Conservation (phyloP, 2,797 vertebrate species). For the Myiotriccus ornatus region DNA sequence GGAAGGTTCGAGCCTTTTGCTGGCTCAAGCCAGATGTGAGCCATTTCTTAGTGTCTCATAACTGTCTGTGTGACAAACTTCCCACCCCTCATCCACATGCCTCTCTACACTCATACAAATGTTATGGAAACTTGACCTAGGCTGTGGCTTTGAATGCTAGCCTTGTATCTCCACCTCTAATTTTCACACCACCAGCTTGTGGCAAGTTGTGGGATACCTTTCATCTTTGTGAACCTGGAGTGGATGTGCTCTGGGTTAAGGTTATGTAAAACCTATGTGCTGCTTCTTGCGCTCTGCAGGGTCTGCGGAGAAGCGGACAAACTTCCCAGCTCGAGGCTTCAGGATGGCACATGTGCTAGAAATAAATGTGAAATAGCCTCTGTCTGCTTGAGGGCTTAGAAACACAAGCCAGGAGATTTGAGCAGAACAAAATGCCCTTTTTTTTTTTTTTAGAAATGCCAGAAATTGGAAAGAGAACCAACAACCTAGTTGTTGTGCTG, state of each 20-base stretch:
- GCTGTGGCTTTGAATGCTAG: neutral
- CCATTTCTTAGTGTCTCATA: neutral
- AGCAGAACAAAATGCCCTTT: neutral
- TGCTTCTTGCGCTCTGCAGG: neutral
- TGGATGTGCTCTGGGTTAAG: neutral
- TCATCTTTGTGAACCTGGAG: neutral
- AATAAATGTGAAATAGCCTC: neutral
- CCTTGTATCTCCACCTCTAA: neutral
- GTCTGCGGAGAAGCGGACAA: neutral
- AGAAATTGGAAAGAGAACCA: neutral
- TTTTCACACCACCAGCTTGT: fast-evolving
- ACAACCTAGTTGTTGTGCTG: no score
- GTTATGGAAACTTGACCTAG: neutral
- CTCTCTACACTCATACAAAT: neutral
- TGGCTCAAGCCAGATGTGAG: neutral
- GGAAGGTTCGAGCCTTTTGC: neutral
- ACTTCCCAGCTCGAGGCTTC: neutral
- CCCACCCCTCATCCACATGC: neutral
- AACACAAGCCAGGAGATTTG: fast-evolving
- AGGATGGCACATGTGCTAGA: neutral
- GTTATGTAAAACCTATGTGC: fast-evolving
- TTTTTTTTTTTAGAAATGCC: neutral
- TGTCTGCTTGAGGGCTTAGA: neutral
- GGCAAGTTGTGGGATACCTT: neutral
- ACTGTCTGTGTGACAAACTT: neutral